Evolutionary conservation across 92 coral and sea anemone species (phyloP).

Genomic region (Porites divaricata): DNA sequence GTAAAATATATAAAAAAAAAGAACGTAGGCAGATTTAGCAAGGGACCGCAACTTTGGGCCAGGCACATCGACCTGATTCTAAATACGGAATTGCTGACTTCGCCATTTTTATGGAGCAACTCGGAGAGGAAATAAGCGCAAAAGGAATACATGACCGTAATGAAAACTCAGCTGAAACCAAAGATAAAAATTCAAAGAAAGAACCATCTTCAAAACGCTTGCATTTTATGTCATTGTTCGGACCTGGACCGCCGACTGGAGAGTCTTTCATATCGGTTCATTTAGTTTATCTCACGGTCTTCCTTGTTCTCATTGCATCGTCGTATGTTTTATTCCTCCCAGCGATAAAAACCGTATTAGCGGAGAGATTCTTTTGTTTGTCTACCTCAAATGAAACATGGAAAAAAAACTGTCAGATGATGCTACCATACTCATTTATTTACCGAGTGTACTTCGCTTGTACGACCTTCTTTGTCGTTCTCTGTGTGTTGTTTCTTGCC

Average conservation of each 20-base stretch:
- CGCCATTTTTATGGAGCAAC: not conserved
- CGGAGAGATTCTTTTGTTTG: constrained; percentile 32
- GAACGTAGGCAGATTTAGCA: not conserved
- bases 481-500: constrained; percentile 45
- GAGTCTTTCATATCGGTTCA: constrained; percentile 63
- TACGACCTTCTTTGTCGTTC: constrained; percentile 62
- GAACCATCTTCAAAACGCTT: constrained; percentile 43
- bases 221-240: constrained; percentile 33
- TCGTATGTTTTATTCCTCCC: constrained; percentile 54
- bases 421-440: constrained; percentile 47
- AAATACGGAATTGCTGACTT: too few relatives aligned
- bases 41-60: too few relatives aligned
- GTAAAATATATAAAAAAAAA: not conserved
- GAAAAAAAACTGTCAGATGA: constrained; percentile 9
- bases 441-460: constrained; percentile 59
- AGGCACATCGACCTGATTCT: too few relatives aligned
- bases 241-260: constrained; percentile 57
- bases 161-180: not conserved
- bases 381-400: not conserved
- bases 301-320: not conserved
- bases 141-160: not conserved
- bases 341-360: constrained; percentile 13
- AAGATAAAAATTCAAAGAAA: not conserved
- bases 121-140: not conserved
- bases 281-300: constrained; percentile 45